Evolutionary conservation across 1,140 invertebrate species (phyloP).

Genomic region (Pogonus chalceus): DNA sequence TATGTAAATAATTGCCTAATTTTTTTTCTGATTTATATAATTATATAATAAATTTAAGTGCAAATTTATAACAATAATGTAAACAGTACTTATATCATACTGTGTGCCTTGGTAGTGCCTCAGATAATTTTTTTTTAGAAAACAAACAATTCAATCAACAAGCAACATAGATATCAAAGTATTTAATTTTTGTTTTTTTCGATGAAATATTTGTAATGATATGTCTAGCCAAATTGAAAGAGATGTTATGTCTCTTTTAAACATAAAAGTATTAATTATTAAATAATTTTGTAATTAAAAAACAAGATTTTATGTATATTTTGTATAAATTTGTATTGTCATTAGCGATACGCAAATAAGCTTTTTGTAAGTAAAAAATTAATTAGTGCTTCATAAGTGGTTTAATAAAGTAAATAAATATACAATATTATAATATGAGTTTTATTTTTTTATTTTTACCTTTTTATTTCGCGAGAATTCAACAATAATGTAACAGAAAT

Average conservation of each 20-base stretch:
- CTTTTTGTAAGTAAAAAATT: slow-evolving; percentile 4
- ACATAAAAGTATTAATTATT: too few relatives aligned
- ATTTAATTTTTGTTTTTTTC: not conserved
- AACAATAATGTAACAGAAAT: too few relatives aligned
- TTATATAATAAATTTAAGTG: too few relatives aligned
- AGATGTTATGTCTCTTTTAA: too few relatives aligned
- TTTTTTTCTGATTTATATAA: too few relatives aligned
- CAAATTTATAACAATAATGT: too few relatives aligned
- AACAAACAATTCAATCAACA: not conserved
- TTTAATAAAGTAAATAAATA: slow-evolving; percentile 5
- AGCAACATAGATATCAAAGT: not conserved
- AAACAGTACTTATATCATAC: not conserved
- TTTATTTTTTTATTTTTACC: too few relatives aligned
- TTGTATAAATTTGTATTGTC: slow-evolving; percentile 7
- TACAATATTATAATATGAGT: too few relatives aligned
- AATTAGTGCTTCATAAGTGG: not conserved
- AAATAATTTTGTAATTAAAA: slow-evolving; percentile 1
- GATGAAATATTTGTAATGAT: not conserved
- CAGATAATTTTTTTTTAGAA: not conserved
- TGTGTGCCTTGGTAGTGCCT: not conserved
- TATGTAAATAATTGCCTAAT: too few relatives aligned
- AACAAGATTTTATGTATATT: not conserved
- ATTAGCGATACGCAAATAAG: not conserved
- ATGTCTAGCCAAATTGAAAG: too few relatives aligned
- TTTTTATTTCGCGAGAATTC: too few relatives aligned